Evolutionary conservation across 2,888 invertebrate genomes (phyloP).

Genomic region (Apomyelois bistriatella): DNA sequence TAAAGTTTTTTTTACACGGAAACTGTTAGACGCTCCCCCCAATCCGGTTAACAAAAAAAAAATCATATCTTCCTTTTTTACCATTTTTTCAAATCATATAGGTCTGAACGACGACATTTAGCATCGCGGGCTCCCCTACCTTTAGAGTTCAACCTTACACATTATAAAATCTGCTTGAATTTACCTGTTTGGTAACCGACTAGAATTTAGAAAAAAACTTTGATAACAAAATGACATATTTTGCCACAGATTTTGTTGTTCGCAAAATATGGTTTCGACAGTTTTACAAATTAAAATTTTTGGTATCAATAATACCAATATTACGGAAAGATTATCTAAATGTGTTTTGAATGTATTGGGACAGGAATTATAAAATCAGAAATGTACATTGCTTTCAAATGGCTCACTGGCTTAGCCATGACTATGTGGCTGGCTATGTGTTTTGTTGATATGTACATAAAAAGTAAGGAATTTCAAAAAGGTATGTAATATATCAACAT

Average conservation of each 20-base stretch:
- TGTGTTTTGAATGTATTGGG: constrained; percentile 12
- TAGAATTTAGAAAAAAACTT: constrained; percentile 12
- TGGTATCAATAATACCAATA: constrained; percentile 27
- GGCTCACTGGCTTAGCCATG: constrained; percentile 51
- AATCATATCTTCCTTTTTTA: too few species aligned
- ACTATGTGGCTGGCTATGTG: constrained; percentile 62
- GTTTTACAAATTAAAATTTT: constrained; percentile 38
- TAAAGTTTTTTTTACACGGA: too few species aligned
- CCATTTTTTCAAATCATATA: too few species aligned
- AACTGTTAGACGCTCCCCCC: too few species aligned
- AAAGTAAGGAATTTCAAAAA: constrained; percentile 21
- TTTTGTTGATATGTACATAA: constrained; percentile 36
- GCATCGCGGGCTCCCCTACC: too few species aligned
- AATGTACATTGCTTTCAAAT: constrained; percentile 72
- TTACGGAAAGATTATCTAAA: constrained; percentile 21
- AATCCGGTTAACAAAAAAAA: too few species aligned
- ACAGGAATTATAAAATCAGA: constrained; percentile 19
- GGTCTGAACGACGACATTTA: too few species aligned
- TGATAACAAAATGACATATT: constrained; percentile 29
- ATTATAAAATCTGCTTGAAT: background rate
- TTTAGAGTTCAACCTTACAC: too few species aligned
- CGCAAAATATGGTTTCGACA: constrained; percentile 39
- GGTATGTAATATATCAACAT: constrained; percentile 25
- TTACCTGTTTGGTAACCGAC: background rate
- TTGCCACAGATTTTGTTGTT: constrained; percentile 35